Base-by-base conservation (phyloP, 2,797 vertebrate species). In the Denticeps clupeoides region DNA sequence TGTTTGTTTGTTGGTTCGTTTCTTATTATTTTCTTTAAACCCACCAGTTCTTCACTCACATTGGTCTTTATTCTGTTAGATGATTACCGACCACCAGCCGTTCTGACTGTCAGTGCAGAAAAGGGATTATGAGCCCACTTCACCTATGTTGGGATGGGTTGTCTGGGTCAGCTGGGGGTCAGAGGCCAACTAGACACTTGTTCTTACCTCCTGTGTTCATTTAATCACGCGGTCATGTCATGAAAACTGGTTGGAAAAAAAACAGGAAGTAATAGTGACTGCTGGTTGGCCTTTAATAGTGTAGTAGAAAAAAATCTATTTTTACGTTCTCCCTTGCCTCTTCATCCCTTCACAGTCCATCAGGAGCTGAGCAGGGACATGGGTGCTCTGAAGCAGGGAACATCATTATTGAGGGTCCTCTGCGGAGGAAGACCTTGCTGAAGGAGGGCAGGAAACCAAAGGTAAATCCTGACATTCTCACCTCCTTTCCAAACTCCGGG, bases 361-460 rank as follows among this genome's bases (percentile, higher is more conserved):
- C 82, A 0, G 84, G 82, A n/a, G 66, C 82, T 0, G 87, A 81
- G 52, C 55, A 65, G 62, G 82, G 82, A 63, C 85, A 82, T 56
- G 66, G 78, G 1, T 86, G 80, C 60, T 78, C 69, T 29, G 82
- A 84, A 8, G 47, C 68, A 0, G 71, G 81, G 10, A 72, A 80
- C 12, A 71, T 90, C 58, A 82, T 82, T 35, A 88, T 92, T 49
- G 88, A 94, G 68, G 92, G 91, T 7, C 87, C 89, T 1, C 67
- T 97, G 49, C 78, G 82, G 51, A 87, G 92, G 58, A 95, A 93
- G 72, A 94, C 92, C 0, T 61, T 94, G 64, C 79, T 93, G 53
- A 97, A 97, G 71, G 89, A 90, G 61, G 92, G 92, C 55, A 85
- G 87, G 48, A 95, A 92, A 64, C 91, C 90, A 11, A 85, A 87